phyloP scores from a whole-genome alignment of 64 coral and sea anemone genomes.

The Orbicella faveolata region DNA sequence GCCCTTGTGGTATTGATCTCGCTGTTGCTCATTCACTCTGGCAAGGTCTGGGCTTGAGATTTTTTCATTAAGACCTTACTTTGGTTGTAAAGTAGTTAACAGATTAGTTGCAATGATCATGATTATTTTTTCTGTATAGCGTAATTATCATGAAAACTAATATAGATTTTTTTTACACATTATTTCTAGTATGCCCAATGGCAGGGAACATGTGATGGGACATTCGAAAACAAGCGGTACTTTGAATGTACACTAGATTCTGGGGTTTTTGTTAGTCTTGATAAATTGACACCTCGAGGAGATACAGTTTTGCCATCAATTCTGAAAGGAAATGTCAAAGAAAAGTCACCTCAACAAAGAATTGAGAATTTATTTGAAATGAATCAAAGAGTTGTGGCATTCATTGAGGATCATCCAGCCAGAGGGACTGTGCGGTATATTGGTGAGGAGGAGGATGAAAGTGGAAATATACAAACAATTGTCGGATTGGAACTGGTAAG shows the following conservation, averaged over 20 bases:
- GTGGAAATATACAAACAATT: neutral
- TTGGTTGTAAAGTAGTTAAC: no score
- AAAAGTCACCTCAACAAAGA: neutral
- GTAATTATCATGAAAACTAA: no score
- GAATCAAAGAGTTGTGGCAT: conserved; percentile 44
- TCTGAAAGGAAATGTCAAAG: neutral
- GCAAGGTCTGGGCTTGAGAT: no score
- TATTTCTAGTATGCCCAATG: neutral
- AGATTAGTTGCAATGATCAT: no score
- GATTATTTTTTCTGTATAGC: no score
- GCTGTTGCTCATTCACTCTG: no score
- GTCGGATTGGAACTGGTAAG: conserved; percentile 58
- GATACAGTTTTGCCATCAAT: neutral
- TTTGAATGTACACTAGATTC: neutral
- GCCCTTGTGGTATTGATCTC: no score
- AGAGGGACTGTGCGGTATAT: conserved; percentile 52
- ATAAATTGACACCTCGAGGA: neutral
- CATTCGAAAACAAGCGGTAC: neutral
- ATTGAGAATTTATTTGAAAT: neutral
- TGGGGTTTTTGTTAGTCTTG: neutral
- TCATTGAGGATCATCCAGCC: neutral
- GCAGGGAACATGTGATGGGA: neutral
- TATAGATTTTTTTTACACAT: no score
- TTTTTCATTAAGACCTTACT: no score
- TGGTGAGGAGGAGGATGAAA: neutral